A percentile compares a stretch with the other conserved stretches of the same genome.
Conservation (phyloP, 2,113 vertebrate species). For the Syngnathoides biaculeatus region DNA sequence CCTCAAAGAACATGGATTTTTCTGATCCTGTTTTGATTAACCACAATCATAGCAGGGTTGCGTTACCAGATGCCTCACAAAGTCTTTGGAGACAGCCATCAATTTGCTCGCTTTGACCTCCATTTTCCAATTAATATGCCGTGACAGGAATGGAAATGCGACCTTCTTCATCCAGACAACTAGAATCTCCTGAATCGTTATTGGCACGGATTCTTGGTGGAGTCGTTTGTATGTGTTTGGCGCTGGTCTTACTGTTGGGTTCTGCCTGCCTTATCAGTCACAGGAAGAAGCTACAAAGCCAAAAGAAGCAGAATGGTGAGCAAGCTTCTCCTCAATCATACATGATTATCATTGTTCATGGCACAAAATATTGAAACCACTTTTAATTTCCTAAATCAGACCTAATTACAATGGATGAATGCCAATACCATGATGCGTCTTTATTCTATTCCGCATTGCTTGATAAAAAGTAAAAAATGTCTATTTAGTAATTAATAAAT, state of each 20-base stretch:
- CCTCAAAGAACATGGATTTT: background rate
- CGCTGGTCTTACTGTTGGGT: slow-evolving; percentile 79
- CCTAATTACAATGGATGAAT: slow-evolving; percentile 39
- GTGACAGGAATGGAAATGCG: slow-evolving; percentile 80
- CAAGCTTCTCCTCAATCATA: slow-evolving; percentile 34
- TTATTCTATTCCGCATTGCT: slow-evolving; percentile 58
- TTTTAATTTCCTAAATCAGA: slow-evolving; percentile 55
- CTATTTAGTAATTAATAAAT: slow-evolving; percentile 62
- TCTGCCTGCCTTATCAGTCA: slow-evolving; percentile 81
- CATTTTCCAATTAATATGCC: background rate
- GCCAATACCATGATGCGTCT: slow-evolving; percentile 51
- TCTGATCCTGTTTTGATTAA: background rate
- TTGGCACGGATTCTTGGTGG: slow-evolving; percentile 83
- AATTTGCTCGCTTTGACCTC: background rate
- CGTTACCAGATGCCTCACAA: background rate
- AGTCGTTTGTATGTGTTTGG: slow-evolving; percentile 82
- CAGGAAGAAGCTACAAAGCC: slow-evolving; percentile 58
- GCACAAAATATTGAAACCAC: slow-evolving; percentile 56
- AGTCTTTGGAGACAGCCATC: slow-evolving; percentile 2
- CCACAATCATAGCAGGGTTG: background rate
- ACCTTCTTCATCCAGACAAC: slow-evolving; percentile 77
- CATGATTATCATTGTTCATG: slow-evolving; percentile 61
- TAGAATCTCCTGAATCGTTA: slow-evolving; percentile 78
- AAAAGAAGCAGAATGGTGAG: slow-evolving; percentile 63
- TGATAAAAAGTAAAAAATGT: slow-evolving; percentile 60